Base-by-base conservation (phyloP, 1,140 invertebrate species). In the Lanistes nyassanus region DNA sequence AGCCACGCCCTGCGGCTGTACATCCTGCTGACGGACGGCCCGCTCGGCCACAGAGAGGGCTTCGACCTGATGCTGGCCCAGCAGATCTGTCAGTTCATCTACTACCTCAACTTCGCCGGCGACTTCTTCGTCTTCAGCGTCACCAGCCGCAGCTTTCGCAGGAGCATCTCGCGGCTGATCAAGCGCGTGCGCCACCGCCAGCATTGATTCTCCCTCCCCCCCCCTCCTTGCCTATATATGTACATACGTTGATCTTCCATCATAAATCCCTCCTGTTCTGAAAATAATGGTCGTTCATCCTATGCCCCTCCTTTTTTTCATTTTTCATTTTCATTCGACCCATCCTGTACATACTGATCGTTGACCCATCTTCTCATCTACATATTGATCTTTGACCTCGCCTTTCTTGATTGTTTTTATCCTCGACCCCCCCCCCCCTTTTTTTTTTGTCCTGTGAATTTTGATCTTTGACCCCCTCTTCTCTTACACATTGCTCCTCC, bases 71-170 rank as follows among this genome's bases (percentile, higher is more conserved):
- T 74, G 21, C 39, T 66, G 39, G 77, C 81, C 19, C 84, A 86
- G 80, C 81, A 82, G 36, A 74, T 85, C 29, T 84, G 81, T 42
- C 83, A 84, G 70, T 80, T 84, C 56, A 73, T 85, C 13, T 96
- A 94, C 88, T 92, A 95, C 82, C 93, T 93, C 19, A 95, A 95
- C 87, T 96, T 95, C 83, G 94, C 94, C 67, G 94, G 96, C 62
- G 96, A 96, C 90, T 96, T 96, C 87, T 90, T 94, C n/a, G 90
- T 96, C n/a, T 96, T 96, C 88, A 76, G 75, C n/a, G 36, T 81
- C 13, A 82, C 81, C 9, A 85, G 85, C 73, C 80, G 79, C 36
- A 78, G 73, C 39, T 84, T 84, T 74, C 70, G 83, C 21, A 55
- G 76, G 42, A 78, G 76, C 51, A 69, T 80, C 29, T 23, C 34